These are phyloP conservation scores for Yponomeuta malinellus DNA, from an alignment of 2,888 invertebrate genomes.

Conservation along the genomic window DNA sequence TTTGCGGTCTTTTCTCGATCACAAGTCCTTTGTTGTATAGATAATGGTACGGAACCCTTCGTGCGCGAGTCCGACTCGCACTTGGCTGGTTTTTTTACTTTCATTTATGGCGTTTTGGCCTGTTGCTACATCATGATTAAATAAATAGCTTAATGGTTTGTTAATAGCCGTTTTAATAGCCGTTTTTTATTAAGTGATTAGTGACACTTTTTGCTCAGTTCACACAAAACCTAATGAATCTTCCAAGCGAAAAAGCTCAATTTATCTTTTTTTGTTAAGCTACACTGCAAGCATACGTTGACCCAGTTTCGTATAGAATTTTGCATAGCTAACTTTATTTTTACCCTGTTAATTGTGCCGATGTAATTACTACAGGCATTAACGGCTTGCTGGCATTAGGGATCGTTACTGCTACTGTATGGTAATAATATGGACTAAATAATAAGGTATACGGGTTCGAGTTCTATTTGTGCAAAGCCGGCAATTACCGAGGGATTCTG, in stretches of 20 bases:
- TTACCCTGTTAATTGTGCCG: slow-evolving; percentile 4
- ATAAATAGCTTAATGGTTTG: background rate
- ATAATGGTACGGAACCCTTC: too few species aligned
- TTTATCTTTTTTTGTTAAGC: slow-evolving; percentile 4
- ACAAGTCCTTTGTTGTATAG: too few species aligned
- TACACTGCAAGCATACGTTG: background rate
- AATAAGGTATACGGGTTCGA: slow-evolving; percentile 3
- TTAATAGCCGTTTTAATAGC: background rate
- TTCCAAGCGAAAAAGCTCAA: background rate
- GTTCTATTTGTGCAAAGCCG: background rate
- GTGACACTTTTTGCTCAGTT: background rate
- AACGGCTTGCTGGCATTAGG: slow-evolving; percentile 5
- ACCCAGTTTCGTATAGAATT: slow-evolving; percentile 1
- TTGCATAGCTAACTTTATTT: background rate
- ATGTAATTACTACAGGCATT: slow-evolving; percentile 7
- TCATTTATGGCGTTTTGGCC: background rate
- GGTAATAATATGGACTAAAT: slow-evolving; percentile 9
- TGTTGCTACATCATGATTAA: background rate
- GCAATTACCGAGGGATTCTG: background rate
- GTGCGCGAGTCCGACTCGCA: too few species aligned
- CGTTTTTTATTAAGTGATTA: background rate
- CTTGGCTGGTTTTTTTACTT: background rate
- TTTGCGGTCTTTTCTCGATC: too few species aligned
- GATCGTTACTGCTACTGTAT: slow-evolving; percentile 6
- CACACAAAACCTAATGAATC: background rate